A percentile compares a stretch with the other conserved stretches of the same genome.
Evolutionary conservation across 1,140 invertebrate species (phyloP).

Genomic region (Zaprionus davidi): DNA sequence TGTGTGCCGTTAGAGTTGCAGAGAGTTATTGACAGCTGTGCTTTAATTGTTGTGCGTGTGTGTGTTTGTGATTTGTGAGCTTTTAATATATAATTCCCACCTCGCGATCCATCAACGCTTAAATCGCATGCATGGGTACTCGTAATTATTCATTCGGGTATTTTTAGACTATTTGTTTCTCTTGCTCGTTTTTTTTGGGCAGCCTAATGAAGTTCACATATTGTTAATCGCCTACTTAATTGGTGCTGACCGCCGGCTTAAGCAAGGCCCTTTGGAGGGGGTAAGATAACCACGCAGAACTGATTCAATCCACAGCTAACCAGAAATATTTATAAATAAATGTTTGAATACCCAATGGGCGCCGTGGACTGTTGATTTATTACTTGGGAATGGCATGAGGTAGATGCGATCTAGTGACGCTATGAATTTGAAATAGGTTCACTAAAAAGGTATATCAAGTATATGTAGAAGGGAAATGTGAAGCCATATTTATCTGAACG

Average conservation of each 20-base stretch:
- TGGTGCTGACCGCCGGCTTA: conserved; percentile 13
- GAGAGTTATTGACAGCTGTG: conserved; percentile 48
- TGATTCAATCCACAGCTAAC: not conserved
- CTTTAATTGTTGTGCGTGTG: conserved; percentile 35
- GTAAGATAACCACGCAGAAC: not conserved
- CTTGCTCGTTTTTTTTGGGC: conserved; percentile 37
- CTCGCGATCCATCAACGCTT: conserved; percentile 38
- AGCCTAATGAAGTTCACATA: conserved; percentile 67
- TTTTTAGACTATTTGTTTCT: conserved; percentile 54
- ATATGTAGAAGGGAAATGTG: no score
- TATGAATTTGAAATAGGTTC: not conserved
- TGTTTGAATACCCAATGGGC: not conserved
- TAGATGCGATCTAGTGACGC: not conserved
- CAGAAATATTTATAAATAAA: conserved; percentile 9
- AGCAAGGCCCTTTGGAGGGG: not conserved
- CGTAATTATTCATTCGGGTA: conserved; percentile 44
- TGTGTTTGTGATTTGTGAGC: conserved; percentile 51
- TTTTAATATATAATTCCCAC: conserved; percentile 58
- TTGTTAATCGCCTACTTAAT: conserved; percentile 56
- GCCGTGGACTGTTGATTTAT: not conserved
- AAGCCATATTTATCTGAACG: no score
- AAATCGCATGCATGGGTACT: conserved; percentile 10
- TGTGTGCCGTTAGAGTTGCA: conserved; percentile 60
- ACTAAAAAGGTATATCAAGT: no score
- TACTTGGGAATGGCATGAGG: not conserved